A percentile compares a stretch with the other conserved stretches of the same genome.
phyloP scores from a whole-genome alignment of 1,140 invertebrate species.

The Protaetia brevitarsis region DNA sequence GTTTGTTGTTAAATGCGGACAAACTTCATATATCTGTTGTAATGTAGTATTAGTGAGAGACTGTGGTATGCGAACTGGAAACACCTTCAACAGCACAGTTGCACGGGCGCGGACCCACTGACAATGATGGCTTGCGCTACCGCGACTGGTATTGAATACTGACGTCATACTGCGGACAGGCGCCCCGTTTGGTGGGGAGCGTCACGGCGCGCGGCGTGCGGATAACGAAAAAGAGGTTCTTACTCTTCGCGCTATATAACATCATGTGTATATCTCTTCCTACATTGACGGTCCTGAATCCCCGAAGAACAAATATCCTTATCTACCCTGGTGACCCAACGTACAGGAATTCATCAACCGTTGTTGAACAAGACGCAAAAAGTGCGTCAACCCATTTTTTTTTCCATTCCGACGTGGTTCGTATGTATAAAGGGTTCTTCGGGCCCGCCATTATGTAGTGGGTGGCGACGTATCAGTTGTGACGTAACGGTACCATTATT shows the following conservation, averaged over 20 bases:
- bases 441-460: background rate
- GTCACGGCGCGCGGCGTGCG: background rate
- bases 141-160: slow-evolving; percentile 18
- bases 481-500: background rate
- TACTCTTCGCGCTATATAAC: no score
- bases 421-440: no score
- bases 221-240: slow-evolving; percentile 5
- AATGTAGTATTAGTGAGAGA: background rate
- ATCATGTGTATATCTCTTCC: no score
- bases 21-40: slow-evolving; percentile 11
- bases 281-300: no score
- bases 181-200: slow-evolving; percentile 9
- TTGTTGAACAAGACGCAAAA: no score
- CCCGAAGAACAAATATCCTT: background rate
- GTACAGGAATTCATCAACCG: no score
- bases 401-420: no score
- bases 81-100: slow-evolving; percentile 16
- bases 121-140: slow-evolving; percentile 18
- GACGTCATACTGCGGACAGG: slow-evolving; percentile 21
- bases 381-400: no score
- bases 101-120: slow-evolving; percentile 20
- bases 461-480: background rate
- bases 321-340: background rate
- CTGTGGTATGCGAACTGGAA: background rate
- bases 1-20: slow-evolving; percentile 14